Percentiles rank a stretch among this genome's conserved stretches.
phyloP scores from a whole-genome alignment of 2,113 vertebrate genomes.

The Chionomys nivalis region DNA sequence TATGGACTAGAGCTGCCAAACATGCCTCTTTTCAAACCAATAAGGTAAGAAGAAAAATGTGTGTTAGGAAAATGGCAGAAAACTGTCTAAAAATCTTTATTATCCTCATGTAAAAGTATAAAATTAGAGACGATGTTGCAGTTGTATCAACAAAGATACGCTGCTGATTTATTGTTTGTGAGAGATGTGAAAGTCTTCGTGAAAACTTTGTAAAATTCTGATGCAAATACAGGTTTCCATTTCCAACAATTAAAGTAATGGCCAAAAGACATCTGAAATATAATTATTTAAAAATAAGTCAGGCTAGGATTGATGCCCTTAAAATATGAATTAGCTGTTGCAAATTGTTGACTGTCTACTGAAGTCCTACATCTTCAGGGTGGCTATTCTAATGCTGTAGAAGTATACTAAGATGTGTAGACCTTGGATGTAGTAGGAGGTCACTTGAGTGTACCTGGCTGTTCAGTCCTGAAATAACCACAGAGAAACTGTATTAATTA shows the following conservation, averaged over 20 bases:
- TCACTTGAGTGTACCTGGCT: too few relatives aligned
- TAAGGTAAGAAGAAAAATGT: background rate
- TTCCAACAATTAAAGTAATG: constrained; percentile 28
- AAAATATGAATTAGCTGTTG: background rate
- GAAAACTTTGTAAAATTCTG: background rate
- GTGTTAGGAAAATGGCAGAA: background rate
- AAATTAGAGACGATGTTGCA: background rate
- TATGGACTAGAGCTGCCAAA: background rate
- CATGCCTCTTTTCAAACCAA: background rate
- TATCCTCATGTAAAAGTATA: background rate
- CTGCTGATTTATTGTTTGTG: background rate
- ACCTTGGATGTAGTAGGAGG: too few relatives aligned
- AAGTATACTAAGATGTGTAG: background rate
- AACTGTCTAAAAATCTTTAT: background rate
- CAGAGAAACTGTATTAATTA: too few relatives aligned
- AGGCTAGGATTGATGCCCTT: background rate
- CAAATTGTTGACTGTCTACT: background rate
- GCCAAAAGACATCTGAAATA: background rate
- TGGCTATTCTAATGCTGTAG: background rate
- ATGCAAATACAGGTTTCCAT: background rate
- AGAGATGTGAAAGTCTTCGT: background rate
- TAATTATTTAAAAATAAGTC: background rate
- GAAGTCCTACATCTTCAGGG: background rate
- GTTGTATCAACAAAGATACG: background rate
- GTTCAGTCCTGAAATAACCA: too few relatives aligned